Conservation (phyloP, 2,888 invertebrate species). For the Bugulina stolonifera region DNA sequence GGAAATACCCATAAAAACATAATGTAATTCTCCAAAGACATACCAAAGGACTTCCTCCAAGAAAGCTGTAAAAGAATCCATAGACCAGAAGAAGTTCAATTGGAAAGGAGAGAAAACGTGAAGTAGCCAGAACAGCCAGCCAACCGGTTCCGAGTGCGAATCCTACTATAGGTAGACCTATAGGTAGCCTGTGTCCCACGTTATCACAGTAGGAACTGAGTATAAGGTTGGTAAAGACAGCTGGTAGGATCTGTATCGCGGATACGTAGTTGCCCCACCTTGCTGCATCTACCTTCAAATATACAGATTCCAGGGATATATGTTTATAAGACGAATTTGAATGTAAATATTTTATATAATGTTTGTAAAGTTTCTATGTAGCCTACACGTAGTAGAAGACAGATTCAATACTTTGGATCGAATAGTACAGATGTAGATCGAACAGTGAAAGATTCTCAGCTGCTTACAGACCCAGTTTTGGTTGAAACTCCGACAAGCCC, state of each 20-base stretch:
- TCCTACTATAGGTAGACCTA: not conserved
- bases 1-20: too few relatives aligned
- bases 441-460: too few relatives aligned
- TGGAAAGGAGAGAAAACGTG: not conserved
- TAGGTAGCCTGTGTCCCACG: not conserved
- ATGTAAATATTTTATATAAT: too few relatives aligned
- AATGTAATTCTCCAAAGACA: too few relatives aligned
- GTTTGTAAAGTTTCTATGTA: too few relatives aligned
- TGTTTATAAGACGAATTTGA: too few relatives aligned
- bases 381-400: too few relatives aligned
- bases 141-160: not conserved
- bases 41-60: not conserved
- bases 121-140: not conserved
- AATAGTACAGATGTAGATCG: too few relatives aligned
- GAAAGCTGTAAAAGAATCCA: not conserved
- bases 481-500: too few relatives aligned
- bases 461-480: too few relatives aligned
- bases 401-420: too few relatives aligned
- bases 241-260: slow-evolving; percentile 6
- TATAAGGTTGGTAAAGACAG: not conserved
- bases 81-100: not conserved
- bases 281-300: not conserved
- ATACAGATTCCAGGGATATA: too few relatives aligned
- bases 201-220: slow-evolving; percentile 9
- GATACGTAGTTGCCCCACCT: not conserved